These are phyloP conservation scores for Aramus guarauna DNA, from an alignment of 2,113 vertebrate species.

Conservation along the genomic window DNA sequence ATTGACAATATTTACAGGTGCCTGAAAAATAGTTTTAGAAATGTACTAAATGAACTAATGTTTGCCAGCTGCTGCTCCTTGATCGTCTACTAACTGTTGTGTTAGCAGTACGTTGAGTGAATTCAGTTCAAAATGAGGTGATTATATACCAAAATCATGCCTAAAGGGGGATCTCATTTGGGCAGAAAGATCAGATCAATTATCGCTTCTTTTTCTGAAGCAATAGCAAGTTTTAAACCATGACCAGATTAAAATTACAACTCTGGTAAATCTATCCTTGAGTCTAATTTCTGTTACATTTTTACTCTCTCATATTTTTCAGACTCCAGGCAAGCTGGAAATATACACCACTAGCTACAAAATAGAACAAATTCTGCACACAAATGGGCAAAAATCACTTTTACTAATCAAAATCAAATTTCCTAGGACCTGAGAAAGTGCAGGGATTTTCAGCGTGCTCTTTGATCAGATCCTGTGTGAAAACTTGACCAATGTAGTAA, in stretches of 20 bases:
- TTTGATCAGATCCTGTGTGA: background rate
- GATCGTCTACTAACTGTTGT: background rate
- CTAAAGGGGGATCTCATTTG: background rate
- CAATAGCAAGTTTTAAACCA: background rate
- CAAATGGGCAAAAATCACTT: background rate
- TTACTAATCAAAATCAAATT: background rate
- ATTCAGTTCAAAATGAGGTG: background rate
- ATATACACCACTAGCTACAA: background rate
- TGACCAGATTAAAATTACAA: background rate
- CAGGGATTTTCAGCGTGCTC: background rate
- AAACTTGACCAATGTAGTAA: background rate
- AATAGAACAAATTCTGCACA: background rate
- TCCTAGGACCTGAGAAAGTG: background rate
- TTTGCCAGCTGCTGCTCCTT: background rate
- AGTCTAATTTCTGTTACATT: background rate
- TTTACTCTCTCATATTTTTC: background rate
- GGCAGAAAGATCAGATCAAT: background rate
- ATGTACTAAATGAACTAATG: rapidly evolving
- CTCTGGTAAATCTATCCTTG: background rate
- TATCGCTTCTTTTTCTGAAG: rapidly evolving
- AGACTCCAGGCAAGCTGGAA: background rate
- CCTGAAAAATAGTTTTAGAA: background rate
- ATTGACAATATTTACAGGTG: background rate
- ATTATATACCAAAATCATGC: background rate
- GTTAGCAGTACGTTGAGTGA: background rate